These are phyloP conservation scores for Anthophora plumipes DNA, from an alignment of 2,888 invertebrate genomes.

Conservation along the genomic window DNA sequence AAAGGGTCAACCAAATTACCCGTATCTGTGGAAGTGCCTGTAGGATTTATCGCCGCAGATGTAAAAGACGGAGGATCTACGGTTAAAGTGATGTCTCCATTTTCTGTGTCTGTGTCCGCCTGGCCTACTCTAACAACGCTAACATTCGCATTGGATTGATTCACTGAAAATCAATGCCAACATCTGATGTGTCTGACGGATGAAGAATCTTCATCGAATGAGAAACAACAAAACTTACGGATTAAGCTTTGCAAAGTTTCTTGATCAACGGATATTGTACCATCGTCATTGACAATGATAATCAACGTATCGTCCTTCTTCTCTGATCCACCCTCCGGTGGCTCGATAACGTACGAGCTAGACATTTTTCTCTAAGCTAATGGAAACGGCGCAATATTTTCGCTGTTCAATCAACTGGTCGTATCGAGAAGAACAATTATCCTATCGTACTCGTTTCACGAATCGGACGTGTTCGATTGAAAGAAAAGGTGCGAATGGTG, in stretches of 20 bases:
- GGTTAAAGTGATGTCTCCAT: slow-evolving; percentile 80
- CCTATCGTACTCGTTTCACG: background rate
- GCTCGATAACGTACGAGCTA: slow-evolving; percentile 81
- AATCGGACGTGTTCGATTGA: slow-evolving; percentile 2
- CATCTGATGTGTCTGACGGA: background rate
- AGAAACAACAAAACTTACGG: slow-evolving; percentile 86
- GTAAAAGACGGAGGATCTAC: slow-evolving; percentile 81
- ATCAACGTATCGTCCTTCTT: slow-evolving; percentile 91
- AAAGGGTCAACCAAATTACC: slow-evolving; percentile 83
- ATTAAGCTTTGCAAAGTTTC: slow-evolving; percentile 92
- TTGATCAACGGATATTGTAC: slow-evolving; percentile 92
- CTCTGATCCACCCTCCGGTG: slow-evolving; percentile 76
- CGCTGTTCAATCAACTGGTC: background rate
- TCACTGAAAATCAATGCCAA: slow-evolving; percentile 72
- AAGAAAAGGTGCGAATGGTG: background rate
- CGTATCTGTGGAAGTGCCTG: slow-evolving; percentile 60
- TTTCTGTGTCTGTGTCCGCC: slow-evolving; percentile 76
- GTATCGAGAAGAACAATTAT: background rate
- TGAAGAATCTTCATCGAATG: background rate
- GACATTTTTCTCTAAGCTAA: slow-evolving; percentile 77
- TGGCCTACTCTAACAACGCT: slow-evolving; percentile 83
- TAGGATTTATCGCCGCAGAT: slow-evolving; percentile 53
- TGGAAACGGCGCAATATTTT: background rate
- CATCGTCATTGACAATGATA: slow-evolving; percentile 94
- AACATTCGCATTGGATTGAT: slow-evolving; percentile 82